Evolutionary conservation across 2,113 vertebrate species (phyloP).

Genomic region (Hypanus sabinus): DNA sequence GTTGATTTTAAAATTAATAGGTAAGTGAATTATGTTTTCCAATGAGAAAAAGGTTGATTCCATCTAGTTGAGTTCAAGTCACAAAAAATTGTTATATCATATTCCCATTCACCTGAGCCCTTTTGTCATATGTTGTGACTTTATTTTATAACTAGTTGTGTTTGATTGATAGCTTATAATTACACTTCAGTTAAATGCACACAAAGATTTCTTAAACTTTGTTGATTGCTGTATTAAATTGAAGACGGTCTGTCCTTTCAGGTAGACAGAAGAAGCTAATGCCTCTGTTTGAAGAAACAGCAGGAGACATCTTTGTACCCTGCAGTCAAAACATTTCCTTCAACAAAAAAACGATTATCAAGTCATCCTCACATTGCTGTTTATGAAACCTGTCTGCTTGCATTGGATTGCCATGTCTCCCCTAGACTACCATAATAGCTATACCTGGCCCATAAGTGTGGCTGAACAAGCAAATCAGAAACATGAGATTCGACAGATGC

Average conservation of each 20-base stretch:
- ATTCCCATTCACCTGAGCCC: background rate
- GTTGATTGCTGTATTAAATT: background rate
- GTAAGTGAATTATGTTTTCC: background rate
- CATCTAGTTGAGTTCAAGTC: background rate
- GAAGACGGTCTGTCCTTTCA: background rate
- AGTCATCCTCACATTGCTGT: background rate
- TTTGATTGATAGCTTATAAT: background rate
- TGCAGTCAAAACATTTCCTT: background rate
- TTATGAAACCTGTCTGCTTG: background rate
- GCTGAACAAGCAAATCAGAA: too few relatives aligned
- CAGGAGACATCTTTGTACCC: background rate
- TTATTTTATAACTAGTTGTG: background rate
- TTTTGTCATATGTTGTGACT: background rate
- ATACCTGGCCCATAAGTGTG: background rate
- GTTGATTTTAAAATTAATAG: background rate
- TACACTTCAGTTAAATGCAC: background rate
- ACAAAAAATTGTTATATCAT: background rate
- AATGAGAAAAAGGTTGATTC: background rate
- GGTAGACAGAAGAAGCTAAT: too few relatives aligned
- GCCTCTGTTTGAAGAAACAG: background rate
- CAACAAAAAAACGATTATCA: background rate
- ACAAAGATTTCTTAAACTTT: background rate
- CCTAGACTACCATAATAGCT: too few relatives aligned
- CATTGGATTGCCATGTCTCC: background rate
- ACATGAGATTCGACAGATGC: too few relatives aligned